Conservation (phyloP, 2,113 vertebrate genomes). For the Pseudorectes ferrugineus region DNA sequence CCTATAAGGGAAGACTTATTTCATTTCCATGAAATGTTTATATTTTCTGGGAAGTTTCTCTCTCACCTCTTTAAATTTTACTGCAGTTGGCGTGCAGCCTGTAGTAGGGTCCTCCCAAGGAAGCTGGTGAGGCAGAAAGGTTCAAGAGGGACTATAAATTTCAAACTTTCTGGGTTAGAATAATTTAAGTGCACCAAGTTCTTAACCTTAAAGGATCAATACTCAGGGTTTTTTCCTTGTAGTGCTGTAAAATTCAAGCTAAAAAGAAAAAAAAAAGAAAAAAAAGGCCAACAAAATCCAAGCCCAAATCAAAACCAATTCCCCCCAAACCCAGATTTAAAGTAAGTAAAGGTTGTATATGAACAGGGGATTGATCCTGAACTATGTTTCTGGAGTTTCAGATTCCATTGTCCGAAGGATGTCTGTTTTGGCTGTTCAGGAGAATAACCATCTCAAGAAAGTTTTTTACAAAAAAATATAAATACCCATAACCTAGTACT, state of each 20-base stretch:
- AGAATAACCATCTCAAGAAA: background rate
- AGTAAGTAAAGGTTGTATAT: slow-evolving; percentile 35
- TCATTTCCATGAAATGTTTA: slow-evolving; percentile 81
- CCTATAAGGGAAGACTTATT: slow-evolving; percentile 78
- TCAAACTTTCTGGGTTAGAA: slow-evolving; percentile 75
- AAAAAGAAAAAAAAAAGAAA: slow-evolving; percentile 1
- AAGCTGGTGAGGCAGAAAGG: slow-evolving; percentile 79
- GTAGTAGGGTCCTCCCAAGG: slow-evolving; percentile 83
- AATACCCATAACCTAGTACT: background rate
- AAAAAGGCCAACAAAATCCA: background rate
- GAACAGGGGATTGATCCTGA: background rate
- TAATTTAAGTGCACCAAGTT: slow-evolving; percentile 68
- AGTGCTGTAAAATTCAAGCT: slow-evolving; percentile 18
- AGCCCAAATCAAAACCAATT: background rate
- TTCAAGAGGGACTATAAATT: slow-evolving; percentile 84
- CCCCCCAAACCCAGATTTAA: background rate
- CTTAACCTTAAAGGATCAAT: slow-evolving; percentile 70
- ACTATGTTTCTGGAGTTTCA: background rate
- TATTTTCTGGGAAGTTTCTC: slow-evolving; percentile 94
- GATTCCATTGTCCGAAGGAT: background rate
- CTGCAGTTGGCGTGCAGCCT: slow-evolving; percentile 86
- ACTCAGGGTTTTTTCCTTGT: background rate
- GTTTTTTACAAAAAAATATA: background rate
- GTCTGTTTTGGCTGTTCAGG: background rate
- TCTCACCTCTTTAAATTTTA: slow-evolving; percentile 99